phyloP scores from a whole-genome alignment of 2,797 vertebrate genomes.

The Periophthalmus magnuspinnatus region DNA sequence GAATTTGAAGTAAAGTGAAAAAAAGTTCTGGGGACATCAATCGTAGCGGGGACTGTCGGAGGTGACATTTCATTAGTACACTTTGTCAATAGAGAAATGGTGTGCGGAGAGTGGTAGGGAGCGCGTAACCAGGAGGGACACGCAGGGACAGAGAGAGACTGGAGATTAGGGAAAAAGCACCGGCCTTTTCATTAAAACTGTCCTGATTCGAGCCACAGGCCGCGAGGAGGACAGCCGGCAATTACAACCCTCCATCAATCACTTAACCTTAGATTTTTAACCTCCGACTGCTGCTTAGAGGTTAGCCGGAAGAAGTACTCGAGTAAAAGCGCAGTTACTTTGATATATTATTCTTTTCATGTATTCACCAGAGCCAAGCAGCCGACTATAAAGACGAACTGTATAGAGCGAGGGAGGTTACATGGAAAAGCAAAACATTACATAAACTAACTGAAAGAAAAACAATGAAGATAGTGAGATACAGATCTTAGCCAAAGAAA shows the following conservation, averaged over 20 bases:
- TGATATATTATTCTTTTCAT: no score
- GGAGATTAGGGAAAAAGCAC: slow-evolving; percentile 72
- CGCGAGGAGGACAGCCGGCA: slow-evolving; percentile 62
- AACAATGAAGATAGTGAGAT: no score
- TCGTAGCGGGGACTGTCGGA: slow-evolving; percentile 85
- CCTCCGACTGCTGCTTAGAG: slow-evolving; percentile 27
- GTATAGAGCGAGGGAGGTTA: no score
- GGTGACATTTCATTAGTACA: slow-evolving; percentile 94
- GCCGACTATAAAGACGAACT: no score
- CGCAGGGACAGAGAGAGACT: slow-evolving; percentile 31
- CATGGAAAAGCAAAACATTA: no score
- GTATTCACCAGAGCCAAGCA: no score
- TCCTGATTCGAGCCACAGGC: slow-evolving; percentile 73
- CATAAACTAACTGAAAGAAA: no score
- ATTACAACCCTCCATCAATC: slow-evolving; percentile 87
- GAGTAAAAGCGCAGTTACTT: not conserved
- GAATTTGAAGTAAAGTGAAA: slow-evolving; percentile 85
- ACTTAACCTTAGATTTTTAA: slow-evolving; percentile 70
- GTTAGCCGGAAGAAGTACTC: not conserved
- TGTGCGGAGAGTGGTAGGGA: slow-evolving; percentile 73
- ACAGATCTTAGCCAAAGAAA: no score
- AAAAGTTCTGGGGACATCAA: slow-evolving; percentile 87
- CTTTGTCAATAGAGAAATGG: slow-evolving; percentile 92
- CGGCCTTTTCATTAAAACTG: slow-evolving; percentile 86
- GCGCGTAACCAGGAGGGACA: slow-evolving; percentile 54